phyloP scores from a whole-genome alignment of 1,140 invertebrate species.

The Anadara kagoshimensis region DNA sequence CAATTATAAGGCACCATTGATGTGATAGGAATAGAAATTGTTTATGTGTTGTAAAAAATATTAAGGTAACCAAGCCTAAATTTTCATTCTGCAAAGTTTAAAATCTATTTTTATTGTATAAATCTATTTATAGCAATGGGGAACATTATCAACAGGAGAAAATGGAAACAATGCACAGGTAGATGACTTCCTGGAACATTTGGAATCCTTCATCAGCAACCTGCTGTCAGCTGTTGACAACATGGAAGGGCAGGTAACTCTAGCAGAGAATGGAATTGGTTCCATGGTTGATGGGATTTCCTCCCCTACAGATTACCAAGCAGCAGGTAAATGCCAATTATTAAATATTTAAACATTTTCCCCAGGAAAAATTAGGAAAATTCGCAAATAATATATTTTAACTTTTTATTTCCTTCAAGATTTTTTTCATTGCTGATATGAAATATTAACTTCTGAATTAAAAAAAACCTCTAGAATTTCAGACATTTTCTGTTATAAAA shows the following conservation, averaged over 20 bases:
- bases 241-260: slow-evolving; percentile 72
- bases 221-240: slow-evolving; percentile 68
- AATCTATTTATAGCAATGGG: slow-evolving; percentile 29
- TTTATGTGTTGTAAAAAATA: no score
- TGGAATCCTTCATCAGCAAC: slow-evolving; percentile 71
- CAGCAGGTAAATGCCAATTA: slow-evolving; percentile 56
- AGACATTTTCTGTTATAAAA: no score
- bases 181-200: slow-evolving; percentile 71
- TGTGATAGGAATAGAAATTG: no score
- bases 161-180: slow-evolving; percentile 44
- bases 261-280: slow-evolving; percentile 68
- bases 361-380: background rate
- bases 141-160: slow-evolving; percentile 12
- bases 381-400: background rate
- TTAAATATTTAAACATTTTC: background rate
- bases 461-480: no score
- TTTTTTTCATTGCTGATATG: no score
- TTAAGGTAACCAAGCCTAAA: no score
- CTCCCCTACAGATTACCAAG: slow-evolving; percentile 70
- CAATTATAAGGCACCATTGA: no score
- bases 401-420: background rate
- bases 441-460: no score
- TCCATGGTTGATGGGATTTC: slow-evolving; percentile 64
- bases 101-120: background rate
- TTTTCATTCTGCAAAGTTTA: no score